A percentile compares a stretch with the other conserved stretches of the same genome.
Conservation (phyloP, 2,888 invertebrate species). For the Alcis repandata region DNA sequence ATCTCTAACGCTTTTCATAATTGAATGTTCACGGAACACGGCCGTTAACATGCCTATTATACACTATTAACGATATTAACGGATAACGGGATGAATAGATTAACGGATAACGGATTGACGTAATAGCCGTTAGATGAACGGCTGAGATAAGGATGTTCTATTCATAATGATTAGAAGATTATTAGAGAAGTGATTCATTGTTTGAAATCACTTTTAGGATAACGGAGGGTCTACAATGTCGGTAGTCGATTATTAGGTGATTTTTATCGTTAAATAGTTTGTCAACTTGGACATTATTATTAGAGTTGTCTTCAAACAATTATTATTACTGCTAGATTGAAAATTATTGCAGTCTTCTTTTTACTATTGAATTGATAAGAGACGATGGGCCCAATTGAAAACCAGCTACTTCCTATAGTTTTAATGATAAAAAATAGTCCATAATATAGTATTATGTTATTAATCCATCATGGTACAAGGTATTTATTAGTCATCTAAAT, state of each 20-base stretch:
- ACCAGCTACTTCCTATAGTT: no score
- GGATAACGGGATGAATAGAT: constrained; percentile 29
- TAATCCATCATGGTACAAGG: no score
- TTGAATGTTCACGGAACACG: constrained; percentile 24
- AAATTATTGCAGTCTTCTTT: no score
- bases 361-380: no score
- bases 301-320: no score
- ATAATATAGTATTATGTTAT: no score
- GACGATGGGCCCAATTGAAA: no score
- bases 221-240: background rate
- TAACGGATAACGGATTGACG: constrained; percentile 25
- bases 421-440: no score
- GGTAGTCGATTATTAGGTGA: background rate
- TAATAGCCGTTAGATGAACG: constrained; percentile 21
- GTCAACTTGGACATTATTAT: no score
- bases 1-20: constrained; percentile 22
- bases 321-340: no score
- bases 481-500: no score
- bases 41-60: constrained; percentile 26
- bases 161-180: constrained; percentile 14
- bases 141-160: constrained; percentile 10
- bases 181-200: constrained; percentile 7
- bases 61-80: constrained; percentile 25
- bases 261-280: no score
- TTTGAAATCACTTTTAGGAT: background rate